Evolutionary conservation across 2,113 vertebrate species (phyloP).

Genomic region (Nibea albiflora): DNA sequence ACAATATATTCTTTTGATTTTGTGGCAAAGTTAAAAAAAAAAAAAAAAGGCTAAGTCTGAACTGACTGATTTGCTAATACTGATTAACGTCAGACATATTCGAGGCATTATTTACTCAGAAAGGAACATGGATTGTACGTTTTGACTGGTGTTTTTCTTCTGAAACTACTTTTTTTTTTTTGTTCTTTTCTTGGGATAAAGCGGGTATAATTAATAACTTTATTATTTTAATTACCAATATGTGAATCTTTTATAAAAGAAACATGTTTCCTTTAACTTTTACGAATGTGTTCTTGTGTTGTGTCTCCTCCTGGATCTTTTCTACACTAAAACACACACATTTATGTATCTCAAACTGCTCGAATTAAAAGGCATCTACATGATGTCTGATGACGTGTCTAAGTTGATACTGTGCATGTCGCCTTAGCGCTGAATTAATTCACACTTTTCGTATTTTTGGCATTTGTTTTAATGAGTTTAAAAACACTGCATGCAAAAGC

Average conservation of each 20-base stretch:
- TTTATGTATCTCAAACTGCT: background rate
- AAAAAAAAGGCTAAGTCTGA: constrained; percentile 22
- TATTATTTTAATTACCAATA: constrained; percentile 59
- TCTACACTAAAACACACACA: constrained; percentile 8
- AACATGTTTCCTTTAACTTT: constrained; percentile 31
- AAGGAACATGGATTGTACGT: constrained; percentile 12
- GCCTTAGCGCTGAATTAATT: constrained; percentile 14
- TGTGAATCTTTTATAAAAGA: constrained; percentile 69
- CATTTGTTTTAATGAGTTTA: constrained; percentile 79
- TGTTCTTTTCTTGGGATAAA: constrained; percentile 42
- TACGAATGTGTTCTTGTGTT: constrained; percentile 21
- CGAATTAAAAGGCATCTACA: background rate
- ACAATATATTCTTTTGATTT: constrained; percentile 14
- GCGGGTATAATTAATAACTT: constrained; percentile 61
- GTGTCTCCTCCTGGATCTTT: constrained; percentile 3
- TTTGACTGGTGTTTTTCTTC: constrained; percentile 2
- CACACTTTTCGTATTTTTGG: constrained; percentile 49
- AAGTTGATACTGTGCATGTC: background rate
- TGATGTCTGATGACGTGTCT: background rate
- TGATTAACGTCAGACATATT: constrained; percentile 20
- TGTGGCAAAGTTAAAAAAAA: constrained; percentile 11
- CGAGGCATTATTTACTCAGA: constrained; percentile 13
- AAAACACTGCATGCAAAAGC: constrained; percentile 83
- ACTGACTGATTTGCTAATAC: constrained; percentile 3
- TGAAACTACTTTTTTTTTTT: constrained; percentile 15